A percentile compares a stretch with the other conserved stretches of the same genome.
phyloP scores from a whole-genome alignment of 2,113 vertebrate species.

The Plecotus auritus region DNA sequence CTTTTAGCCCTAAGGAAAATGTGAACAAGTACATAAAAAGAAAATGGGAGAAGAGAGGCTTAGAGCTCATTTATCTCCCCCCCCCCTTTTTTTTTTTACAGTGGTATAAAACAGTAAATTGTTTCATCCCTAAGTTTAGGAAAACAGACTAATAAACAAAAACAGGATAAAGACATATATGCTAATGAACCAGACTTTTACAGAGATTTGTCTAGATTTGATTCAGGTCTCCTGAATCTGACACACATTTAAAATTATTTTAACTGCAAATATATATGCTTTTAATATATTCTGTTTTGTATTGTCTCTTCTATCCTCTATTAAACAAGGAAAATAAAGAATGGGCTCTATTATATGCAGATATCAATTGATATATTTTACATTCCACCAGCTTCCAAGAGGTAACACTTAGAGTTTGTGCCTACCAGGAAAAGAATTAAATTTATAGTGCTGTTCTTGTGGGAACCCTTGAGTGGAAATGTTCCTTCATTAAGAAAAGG shows the following conservation, averaged over 20 bases:
- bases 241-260: not conserved
- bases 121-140: not conserved
- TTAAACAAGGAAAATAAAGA: not conserved
- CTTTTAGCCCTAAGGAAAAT: not conserved
- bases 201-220: not conserved
- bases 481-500: slow-evolving; percentile 58
- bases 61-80: not conserved
- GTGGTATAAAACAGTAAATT: not conserved
- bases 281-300: not conserved
- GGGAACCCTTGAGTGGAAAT: slow-evolving; percentile 29
- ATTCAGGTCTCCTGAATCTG: not conserved
- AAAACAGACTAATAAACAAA: not conserved
- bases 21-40: not conserved
- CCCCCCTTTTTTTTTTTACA: not conserved
- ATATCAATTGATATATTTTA: not conserved
- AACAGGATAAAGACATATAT: not conserved
- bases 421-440: not conserved
- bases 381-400: not conserved
- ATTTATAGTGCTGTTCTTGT: slow-evolving; percentile 18
- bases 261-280: not conserved
- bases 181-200: not conserved
- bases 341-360: not conserved
- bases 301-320: not conserved
- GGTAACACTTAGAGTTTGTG: not conserved
- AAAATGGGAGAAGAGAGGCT: not conserved